Evolutionary conservation across 2,888 invertebrate species (phyloP), one percentile per base, ranked within the genome.

Genomic region (Mesorhabditis sp.): DNA sequence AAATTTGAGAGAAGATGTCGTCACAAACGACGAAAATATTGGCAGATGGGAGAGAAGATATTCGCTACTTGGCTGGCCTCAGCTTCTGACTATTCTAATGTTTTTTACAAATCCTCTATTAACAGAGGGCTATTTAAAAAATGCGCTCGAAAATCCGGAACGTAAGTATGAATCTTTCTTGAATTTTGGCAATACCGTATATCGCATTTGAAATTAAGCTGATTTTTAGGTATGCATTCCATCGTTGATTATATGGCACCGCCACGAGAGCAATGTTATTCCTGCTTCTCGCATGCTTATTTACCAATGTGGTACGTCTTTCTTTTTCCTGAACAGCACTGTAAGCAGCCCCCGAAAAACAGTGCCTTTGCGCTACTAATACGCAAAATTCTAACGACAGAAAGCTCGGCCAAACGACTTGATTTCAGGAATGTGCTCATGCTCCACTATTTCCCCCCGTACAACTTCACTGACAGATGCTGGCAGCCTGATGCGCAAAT

Each of bases 381-480:
- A 28, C 28, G 28, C 28, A 28, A 28, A 28, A 28, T 28, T 28
- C 28, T 28, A 28, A 28, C 28, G 28, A 28, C 28, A 28, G 28
- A 50, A 50, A 50, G 2, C n/a, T 50, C 7, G n/a, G 1, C n/a
- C 58, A 50, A 50, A 50, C 7, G 58, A 2, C 58, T 13, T 50
- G 28, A 28, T 50, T 50, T n/a, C 2, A 50, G 58, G 58, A 50
- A 50, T n/a, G 10, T 50, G 58, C 66, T 83, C 45, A 78, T 83
- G 73, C 74, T 77, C 65, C 80, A 83, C 68, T 83, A 83, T 64
- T 83, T 76, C 68, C 83, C 83, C 28, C 83, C 83, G 4, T 82
- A 81, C 69, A 83, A 83, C 69, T 83, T 83, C 70, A 81, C 83
- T 13, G 83, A 83, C 69, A 70, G 74, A 10, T 78, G 78, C 65